Conservation (phyloP, 1,140 invertebrate genomes). For the Lutraria rhynchaena region DNA sequence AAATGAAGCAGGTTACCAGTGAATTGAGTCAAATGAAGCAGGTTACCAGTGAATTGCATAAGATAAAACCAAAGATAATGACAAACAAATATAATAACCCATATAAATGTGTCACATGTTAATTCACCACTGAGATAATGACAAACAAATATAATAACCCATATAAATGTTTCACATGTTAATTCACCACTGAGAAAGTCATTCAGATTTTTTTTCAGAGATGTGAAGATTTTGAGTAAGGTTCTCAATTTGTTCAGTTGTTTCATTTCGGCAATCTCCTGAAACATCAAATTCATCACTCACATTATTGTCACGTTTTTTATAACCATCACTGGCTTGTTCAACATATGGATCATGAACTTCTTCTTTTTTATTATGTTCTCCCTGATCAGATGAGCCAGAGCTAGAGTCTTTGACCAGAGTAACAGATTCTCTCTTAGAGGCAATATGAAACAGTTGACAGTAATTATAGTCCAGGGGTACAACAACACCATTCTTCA, state of each 20-base stretch:
- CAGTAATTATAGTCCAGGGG: conserved; percentile 54
- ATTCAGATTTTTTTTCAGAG: conserved; percentile 36
- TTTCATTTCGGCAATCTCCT: neutral
- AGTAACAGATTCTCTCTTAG: conserved; percentile 8
- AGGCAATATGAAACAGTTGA: conserved; percentile 47
- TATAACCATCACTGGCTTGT: neutral
- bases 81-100: neutral
- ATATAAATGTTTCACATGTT: neutral
- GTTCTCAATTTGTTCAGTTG: conserved; percentile 3
- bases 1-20: no score
- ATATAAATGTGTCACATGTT: neutral
- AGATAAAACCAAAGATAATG: no score
- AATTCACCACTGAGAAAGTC: neutral
- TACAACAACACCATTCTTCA: conserved; percentile 51
- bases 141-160: neutral
- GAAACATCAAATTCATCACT: neutral
- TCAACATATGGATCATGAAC: neutral
- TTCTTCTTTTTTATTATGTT: neutral
- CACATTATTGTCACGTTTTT: neutral
- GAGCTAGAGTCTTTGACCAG: conserved; percentile 30
- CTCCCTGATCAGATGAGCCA: neutral
- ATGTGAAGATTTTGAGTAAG: conserved; percentile 45
- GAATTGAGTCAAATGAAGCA: no score
- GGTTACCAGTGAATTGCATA: no score
- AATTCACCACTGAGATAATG: neutral